Evolutionary conservation across 2,888 invertebrate genomes (phyloP).

Genomic region (Parochlus steinenii): DNA sequence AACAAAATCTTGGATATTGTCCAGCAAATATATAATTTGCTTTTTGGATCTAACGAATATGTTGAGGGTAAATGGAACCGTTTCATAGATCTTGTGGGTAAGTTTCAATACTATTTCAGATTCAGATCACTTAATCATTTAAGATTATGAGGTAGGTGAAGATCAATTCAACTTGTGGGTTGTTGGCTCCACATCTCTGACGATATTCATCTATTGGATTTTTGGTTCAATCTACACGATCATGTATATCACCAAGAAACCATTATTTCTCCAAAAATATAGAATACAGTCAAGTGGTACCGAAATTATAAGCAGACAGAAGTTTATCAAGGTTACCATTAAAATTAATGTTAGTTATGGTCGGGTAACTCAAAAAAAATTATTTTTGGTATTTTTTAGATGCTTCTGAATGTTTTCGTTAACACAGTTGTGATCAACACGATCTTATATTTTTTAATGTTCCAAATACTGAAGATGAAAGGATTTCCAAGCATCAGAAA

Average conservation of each 20-base stretch:
- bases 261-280: neutral
- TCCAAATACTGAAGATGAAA: too few relatives aligned
- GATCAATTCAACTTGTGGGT: constrained; percentile 49
- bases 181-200: constrained; percentile 41
- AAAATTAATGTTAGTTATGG: neutral
- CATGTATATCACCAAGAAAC: constrained; percentile 52
- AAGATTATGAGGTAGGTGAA: too few relatives aligned
- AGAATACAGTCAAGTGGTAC: constrained; percentile 1
- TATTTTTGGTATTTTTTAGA: neutral
- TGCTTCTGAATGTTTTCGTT: neutral
- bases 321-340: neutral
- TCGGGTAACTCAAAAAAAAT: neutral
- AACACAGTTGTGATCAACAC: neutral
- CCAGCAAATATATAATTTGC: too few relatives aligned
- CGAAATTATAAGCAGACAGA: neutral
- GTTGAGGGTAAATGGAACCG: too few relatives aligned
- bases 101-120: too few relatives aligned
- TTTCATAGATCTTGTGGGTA: too few relatives aligned
- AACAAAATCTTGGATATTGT: too few relatives aligned
- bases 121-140: too few relatives aligned
- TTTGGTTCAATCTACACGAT: constrained; percentile 57
- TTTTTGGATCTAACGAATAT: too few relatives aligned
- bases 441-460: too few relatives aligned
- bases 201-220: constrained; percentile 54
- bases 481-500: too few relatives aligned